Conservation (phyloP, 2,888 invertebrate species). For the Homarus gammarus region DNA sequence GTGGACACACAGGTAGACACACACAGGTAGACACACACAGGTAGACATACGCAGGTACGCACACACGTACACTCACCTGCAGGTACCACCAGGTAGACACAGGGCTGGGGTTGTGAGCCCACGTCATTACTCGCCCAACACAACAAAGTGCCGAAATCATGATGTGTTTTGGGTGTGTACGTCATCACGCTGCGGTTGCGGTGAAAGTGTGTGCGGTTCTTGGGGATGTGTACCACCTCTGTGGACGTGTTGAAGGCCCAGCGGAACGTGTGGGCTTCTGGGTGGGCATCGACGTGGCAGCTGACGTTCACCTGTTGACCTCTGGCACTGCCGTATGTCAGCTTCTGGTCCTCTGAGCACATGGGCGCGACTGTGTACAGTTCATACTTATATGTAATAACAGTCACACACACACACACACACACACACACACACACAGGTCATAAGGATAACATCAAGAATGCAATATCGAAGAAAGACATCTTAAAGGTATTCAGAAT, state of each 20-base stretch:
- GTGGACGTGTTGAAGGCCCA: constrained; percentile 89
- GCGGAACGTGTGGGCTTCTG: constrained; percentile 86
- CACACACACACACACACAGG: background rate
- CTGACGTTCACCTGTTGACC: constrained; percentile 85
- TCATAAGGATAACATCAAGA: background rate
- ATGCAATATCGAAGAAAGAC: background rate
- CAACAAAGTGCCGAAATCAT: constrained; percentile 93
- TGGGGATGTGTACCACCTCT: constrained; percentile 76
- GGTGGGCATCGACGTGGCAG: constrained; percentile 88
- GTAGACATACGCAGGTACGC: too few species aligned
- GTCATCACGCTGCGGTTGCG: constrained; percentile 87
- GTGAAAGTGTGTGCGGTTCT: constrained; percentile 82
- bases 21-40: too few species aligned
- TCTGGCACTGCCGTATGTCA: constrained; percentile 86
- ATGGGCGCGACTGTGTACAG: constrained; percentile 84
- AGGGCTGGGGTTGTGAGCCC: constrained; percentile 90
- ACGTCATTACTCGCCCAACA: constrained; percentile 93
- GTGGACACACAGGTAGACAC: too few species aligned
- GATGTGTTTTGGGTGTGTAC: constrained; percentile 91
- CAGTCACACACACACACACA: too few species aligned
- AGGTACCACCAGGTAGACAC: constrained; percentile 90
- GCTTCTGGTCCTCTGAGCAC: constrained; percentile 85
- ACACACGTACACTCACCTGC: constrained; percentile 78
- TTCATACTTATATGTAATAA: background rate
- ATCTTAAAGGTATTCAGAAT: background rate